Evolutionary conservation across 2,888 invertebrate species (phyloP).

Genomic region (Euplexia lucipara): DNA sequence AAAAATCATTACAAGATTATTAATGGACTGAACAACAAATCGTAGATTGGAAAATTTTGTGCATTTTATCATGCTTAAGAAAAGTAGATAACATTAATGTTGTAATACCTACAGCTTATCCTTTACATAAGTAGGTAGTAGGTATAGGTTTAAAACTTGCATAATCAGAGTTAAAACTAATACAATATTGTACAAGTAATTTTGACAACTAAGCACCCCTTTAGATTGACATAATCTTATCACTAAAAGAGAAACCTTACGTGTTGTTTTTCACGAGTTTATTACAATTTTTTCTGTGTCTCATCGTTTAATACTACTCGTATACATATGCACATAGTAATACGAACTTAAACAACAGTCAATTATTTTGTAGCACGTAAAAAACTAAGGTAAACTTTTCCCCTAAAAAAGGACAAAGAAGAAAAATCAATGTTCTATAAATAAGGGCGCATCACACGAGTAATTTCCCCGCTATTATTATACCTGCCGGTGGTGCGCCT

Average conservation of each 20-base stretch:
- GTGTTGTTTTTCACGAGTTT: neutral
- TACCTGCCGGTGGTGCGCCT: conserved; percentile 93
- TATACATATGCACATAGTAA: too few species aligned
- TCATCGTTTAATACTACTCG: neutral
- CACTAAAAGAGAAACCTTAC: conserved; percentile 7
- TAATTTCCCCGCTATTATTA: conserved; percentile 46
- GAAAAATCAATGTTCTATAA: conserved; percentile 42
- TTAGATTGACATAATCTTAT: conserved; percentile 1
- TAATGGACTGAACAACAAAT: neutral
- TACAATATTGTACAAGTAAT: neutral
- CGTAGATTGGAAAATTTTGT: conserved; percentile 6
- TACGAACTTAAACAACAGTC: neutral
- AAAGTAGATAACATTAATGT: neutral
- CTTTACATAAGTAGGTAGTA: neutral
- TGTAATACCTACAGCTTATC: neutral
- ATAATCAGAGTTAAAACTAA: neutral
- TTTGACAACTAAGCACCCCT: neutral
- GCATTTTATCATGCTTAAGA: conserved; percentile 9
- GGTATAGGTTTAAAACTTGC: neutral
- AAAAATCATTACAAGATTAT: neutral
- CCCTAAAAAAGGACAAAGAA: conserved; percentile 23
- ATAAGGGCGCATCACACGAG: conserved; percentile 34
- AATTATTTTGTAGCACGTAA: neutral
- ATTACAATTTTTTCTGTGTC: neutral
- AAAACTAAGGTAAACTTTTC: neutral